Conservation (phyloP, 2,113 vertebrate genomes). For the Triplophysa rosa region DNA sequence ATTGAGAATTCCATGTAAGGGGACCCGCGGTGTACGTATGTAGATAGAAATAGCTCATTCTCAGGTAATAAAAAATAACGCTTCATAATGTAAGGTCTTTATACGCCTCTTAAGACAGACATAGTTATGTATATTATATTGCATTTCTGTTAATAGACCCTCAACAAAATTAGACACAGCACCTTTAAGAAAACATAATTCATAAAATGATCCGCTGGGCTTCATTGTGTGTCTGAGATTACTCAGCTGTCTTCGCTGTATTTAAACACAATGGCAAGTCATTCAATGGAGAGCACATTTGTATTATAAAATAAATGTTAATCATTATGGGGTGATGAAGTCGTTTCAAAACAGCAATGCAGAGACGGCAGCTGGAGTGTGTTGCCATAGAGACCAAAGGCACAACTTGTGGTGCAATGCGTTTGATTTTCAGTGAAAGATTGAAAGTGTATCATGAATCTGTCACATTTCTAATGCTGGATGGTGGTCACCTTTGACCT, state of each 20-base stretch:
- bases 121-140: too few species aligned
- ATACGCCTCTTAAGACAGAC: too few species aligned
- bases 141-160: too few species aligned
- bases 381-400: slow-evolving; percentile 34
- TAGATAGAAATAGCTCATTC: too few species aligned
- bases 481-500: not conserved
- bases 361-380: slow-evolving; percentile 17
- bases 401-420: slow-evolving; percentile 1
- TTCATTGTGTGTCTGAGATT: not conserved
- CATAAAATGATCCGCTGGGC: not conserved
- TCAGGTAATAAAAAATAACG: too few species aligned
- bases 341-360: not conserved
- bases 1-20: too few species aligned
- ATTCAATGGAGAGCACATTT: not conserved
- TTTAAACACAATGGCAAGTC: not conserved
- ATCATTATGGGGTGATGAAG: slow-evolving; percentile 14
- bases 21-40: too few species aligned
- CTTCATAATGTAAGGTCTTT: too few species aligned
- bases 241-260: not conserved
- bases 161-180: too few species aligned
- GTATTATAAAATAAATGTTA: slow-evolving; percentile 27
- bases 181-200: not conserved
- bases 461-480: not conserved
- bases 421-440: not conserved
- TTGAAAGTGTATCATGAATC: not conserved